Conservation (phyloP, 2,888 invertebrate genomes). For the Sarcophaga rosellei region DNA sequence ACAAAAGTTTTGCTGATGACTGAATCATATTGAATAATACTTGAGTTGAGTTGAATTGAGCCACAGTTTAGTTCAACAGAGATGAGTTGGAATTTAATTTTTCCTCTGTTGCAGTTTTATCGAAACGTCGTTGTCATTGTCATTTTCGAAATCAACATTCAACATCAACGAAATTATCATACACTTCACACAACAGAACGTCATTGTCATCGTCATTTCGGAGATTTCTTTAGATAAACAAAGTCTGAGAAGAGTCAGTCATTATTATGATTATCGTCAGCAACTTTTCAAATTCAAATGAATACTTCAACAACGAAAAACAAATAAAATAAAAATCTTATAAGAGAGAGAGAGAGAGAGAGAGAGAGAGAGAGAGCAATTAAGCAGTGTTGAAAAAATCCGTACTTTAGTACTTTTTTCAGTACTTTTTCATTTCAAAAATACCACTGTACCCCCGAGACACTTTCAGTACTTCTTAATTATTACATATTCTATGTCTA, state of each 20-base stretch:
- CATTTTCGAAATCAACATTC: neutral
- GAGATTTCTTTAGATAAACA: neutral
- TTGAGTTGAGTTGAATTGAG: neutral
- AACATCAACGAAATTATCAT: slow-evolving; percentile 27
- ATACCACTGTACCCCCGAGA: too few species aligned
- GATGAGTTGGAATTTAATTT: too few species aligned
- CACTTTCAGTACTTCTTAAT: too few species aligned
- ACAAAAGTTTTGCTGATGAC: slow-evolving; percentile 25
- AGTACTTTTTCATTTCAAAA: too few species aligned
- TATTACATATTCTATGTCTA: too few species aligned
- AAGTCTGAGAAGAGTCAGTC: neutral
- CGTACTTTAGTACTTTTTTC: too few species aligned
- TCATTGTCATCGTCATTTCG: neutral
- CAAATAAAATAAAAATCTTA: neutral
- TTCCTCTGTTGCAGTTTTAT: slow-evolving; percentile 1
- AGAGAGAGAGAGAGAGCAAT: neutral
- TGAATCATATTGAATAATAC: neutral
- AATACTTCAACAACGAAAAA: slow-evolving; percentile 19
- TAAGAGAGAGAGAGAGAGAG: neutral
- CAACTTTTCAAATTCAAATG: slow-evolving; percentile 38
- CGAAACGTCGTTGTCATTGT: slow-evolving; percentile 28
- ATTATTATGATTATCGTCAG: slow-evolving; percentile 13
- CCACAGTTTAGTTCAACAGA: too few species aligned
- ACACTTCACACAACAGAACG: neutral
- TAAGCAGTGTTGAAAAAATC: too few species aligned